Conservation (phyloP, 1,140 invertebrate genomes). For the Ceratitis capitata region DNA sequence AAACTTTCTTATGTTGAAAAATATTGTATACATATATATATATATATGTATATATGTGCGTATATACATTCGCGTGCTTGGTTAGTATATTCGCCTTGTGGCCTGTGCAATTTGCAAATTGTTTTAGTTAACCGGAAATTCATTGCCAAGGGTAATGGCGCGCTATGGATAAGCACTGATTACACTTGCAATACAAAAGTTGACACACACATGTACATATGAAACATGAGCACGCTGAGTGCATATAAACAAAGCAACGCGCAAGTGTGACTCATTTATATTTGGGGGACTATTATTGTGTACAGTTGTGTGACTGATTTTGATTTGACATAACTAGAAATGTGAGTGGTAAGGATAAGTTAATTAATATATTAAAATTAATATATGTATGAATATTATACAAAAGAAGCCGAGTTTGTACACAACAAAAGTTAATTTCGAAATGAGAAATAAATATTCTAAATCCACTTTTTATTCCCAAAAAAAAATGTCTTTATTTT, state of each 20-base stretch:
- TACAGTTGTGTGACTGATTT: no score
- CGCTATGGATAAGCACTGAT: neutral
- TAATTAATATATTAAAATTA: no score
- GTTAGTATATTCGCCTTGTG: neutral
- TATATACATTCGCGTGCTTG: neutral
- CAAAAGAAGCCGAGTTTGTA: no score
- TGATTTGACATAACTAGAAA: no score
- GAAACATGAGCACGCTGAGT: no score
- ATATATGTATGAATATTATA: no score
- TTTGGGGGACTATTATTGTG: no score
- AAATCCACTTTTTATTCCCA: no score
- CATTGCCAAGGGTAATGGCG: conserved; percentile 14
- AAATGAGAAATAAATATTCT: no score
- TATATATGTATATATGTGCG: neutral
- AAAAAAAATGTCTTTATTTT: no score
- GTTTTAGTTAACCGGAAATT: conserved; percentile 34
- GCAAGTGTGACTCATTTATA: neutral
- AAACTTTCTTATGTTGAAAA: neutral
- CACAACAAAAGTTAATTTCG: no score
- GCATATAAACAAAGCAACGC: neutral
- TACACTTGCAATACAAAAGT: neutral
- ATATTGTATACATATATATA: neutral
- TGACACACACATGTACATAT: neutral
- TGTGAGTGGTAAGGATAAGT: no score
- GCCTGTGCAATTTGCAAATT: conserved; percentile 27